Evolutionary conservation across 2,888 invertebrate genomes (phyloP).

Genomic region (Athalia rosae): DNA sequence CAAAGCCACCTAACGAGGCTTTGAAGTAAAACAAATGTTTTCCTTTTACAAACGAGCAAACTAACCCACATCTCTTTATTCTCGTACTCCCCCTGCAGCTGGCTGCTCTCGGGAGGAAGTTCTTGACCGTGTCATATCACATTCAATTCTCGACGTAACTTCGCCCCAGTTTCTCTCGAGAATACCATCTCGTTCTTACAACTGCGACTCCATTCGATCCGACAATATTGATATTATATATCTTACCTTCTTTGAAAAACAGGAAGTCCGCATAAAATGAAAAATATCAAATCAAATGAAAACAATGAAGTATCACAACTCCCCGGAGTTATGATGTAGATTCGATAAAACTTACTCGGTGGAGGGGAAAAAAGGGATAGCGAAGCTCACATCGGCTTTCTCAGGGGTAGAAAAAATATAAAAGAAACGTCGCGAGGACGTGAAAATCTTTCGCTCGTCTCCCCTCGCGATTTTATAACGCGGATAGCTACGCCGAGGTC

Average conservation of each 20-base stretch:
- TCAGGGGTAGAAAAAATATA: too few species aligned
- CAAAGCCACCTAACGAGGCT: conserved; percentile 43
- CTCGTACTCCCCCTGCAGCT: not conserved
- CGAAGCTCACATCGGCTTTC: too few species aligned
- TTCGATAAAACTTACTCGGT: too few species aligned
- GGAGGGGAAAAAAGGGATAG: too few species aligned
- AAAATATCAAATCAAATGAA: too few species aligned
- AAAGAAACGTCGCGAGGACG: not conserved
- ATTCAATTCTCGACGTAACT: conserved; percentile 17
- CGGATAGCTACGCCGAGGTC: not conserved
- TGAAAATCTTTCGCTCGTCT: not conserved
- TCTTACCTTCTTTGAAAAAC: too few species aligned
- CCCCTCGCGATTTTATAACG: not conserved
- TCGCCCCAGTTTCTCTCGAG: not conserved
- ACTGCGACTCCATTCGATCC: not conserved
- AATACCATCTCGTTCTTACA: not conserved
- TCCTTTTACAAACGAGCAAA: conserved; percentile 42
- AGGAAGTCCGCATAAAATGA: too few species aligned
- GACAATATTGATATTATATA: not conserved
- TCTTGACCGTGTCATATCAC: conserved; percentile 20
- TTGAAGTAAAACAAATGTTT: conserved; percentile 44
- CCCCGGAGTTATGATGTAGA: too few species aligned
- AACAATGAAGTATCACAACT: too few species aligned
- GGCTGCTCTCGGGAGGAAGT: not conserved
- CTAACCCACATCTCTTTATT: conserved; percentile 42